Evolutionary conservation across 1,140 invertebrate genomes (phyloP).

Genomic region (Maconellicoccus hirsutus): DNA sequence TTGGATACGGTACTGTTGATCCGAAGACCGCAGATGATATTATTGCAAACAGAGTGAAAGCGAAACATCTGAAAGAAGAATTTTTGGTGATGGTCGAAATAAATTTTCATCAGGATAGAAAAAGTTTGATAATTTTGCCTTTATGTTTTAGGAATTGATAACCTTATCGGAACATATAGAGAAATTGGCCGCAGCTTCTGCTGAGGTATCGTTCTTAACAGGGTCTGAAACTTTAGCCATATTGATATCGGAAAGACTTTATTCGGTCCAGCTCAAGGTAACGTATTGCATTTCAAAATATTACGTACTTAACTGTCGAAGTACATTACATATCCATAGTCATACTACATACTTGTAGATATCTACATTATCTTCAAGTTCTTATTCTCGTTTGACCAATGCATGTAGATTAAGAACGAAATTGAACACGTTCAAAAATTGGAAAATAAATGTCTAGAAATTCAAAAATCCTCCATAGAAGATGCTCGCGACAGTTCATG

Average conservation of each 20-base stretch:
- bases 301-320: too few relatives aligned
- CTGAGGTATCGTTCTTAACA: neutral
- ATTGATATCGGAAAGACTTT: neutral
- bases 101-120: neutral
- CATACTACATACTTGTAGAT: too few relatives aligned
- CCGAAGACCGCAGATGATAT: neutral
- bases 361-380: too few relatives aligned
- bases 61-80: neutral
- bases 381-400: too few relatives aligned
- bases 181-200: neutral
- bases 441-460: neutral
- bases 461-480: neutral
- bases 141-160: neutral
- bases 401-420: neutral
- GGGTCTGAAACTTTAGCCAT: neutral
- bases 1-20: neutral
- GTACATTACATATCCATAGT: too few relatives aligned
- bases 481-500: too few relatives aligned
- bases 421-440: neutral
- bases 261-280: neutral
- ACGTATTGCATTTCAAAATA: neutral
- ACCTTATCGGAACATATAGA: neutral
- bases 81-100: neutral
- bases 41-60: neutral
- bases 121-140: neutral